phyloP scores from a whole-genome alignment of 2,797 vertebrate species.

The Fundulus diaphanus region DNA sequence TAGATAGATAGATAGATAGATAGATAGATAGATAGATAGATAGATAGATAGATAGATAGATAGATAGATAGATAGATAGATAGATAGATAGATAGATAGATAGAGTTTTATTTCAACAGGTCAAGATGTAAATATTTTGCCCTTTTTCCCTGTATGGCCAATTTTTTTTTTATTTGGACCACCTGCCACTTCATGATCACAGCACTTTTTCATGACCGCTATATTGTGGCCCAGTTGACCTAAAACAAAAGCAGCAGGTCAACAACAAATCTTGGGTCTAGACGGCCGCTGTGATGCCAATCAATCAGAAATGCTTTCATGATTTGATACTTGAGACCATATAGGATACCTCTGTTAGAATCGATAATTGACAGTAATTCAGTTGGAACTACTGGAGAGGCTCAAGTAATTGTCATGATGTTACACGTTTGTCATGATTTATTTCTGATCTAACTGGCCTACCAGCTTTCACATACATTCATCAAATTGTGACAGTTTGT shows the following conservation, averaged over 20 bases:
- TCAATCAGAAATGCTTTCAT: not conserved
- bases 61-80: too few species aligned
- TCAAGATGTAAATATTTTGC: not conserved
- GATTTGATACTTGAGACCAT: not conserved
- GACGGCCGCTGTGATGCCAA: not conserved
- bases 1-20: too few species aligned
- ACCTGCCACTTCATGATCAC: not conserved
- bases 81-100: too few species aligned
- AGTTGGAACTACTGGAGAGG: not conserved
- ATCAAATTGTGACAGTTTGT: not conserved
- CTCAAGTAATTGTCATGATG: not conserved
- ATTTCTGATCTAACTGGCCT: not conserved
- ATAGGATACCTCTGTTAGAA: not conserved
- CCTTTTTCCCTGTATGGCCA: not conserved
- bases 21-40: too few species aligned
- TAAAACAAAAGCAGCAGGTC: not conserved
- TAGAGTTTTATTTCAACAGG: not conserved
- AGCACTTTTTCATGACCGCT: not conserved
- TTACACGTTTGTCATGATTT: not conserved
- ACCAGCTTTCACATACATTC: not conserved
- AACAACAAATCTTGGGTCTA: not conserved
- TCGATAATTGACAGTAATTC: not conserved
- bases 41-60: too few species aligned
- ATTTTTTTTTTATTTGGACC: not conserved
- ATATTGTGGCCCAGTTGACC: not conserved